Evolutionary conservation across 2,797 vertebrate species (phyloP), one percentile per base, ranked within the genome.

Genomic region (Steatocranus sp.): DNA sequence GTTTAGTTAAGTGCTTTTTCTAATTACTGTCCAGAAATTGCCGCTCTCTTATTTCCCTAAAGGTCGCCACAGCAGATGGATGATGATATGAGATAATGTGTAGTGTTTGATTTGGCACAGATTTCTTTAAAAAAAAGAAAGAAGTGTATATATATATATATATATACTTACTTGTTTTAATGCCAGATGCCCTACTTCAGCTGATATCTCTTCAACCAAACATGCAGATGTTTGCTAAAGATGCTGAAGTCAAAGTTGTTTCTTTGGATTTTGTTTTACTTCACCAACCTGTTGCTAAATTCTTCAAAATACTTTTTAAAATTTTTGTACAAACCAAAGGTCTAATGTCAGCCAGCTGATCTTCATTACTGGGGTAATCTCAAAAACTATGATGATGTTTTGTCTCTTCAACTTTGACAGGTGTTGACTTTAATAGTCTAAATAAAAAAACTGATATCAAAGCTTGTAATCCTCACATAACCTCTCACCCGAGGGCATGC

Each of bases 381-480:
- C 23, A 30, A 17, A 73, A 30, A 48, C 66, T 30, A 48, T 7
- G 9, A 27, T 48, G 10, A 70, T 11, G 15, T 73, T 30, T 48
- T 27, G 41, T 73, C 15, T 73, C 25, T 73, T 73, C 41, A 1
- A 8, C 68, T 73, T 48, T 73, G 38, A 48, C 68, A 48, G 41
- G 41, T n/a, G 68, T n/a, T 73, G 68, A n/a, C 25, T 73, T 48
- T 73, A 73, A 73, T 73, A 54, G 63, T 79, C 11, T 30, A 27
- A 41, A 43, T n/a, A 14, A 83, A 20, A 30, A 27, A 70, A 70
- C 14, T 70, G 14, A 25, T 51, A 78, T 36, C 54, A 53, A 77
- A 68, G 8, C 41, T 41, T 63, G 1, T 61, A 85, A 84, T 86
- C 90, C 91, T 92, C 83, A 86, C 75, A 91, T 93, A 90, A 92